phyloP scores from a whole-genome alignment of 2,888 invertebrate species.

The Thymelicus acteon region DNA sequence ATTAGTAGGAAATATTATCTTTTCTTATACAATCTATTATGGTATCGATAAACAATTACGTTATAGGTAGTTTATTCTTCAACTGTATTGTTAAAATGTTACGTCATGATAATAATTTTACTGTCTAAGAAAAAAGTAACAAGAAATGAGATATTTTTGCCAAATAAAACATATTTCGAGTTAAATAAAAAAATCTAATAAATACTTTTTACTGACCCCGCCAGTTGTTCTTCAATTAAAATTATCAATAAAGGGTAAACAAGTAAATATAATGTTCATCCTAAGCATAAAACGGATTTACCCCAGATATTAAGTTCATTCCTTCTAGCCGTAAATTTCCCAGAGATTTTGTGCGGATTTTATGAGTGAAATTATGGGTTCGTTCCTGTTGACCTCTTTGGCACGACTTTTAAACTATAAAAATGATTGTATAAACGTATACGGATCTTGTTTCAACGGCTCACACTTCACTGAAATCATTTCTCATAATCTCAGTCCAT shows the following conservation, averaged over 20 bases:
- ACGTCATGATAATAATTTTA: too few species aligned
- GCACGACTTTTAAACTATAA: slow-evolving; percentile 24
- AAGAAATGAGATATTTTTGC: too few species aligned
- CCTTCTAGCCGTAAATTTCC: slow-evolving; percentile 19
- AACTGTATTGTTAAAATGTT: too few species aligned
- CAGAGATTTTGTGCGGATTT: slow-evolving; percentile 22
- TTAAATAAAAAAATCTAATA: not conserved
- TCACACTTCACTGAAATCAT: not conserved
- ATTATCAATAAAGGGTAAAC: slow-evolving; percentile 56
- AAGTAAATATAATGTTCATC: slow-evolving; percentile 50
- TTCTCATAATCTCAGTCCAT: slow-evolving; percentile 27
- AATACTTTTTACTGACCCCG: slow-evolving; percentile 6
- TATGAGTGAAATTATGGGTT: slow-evolving; percentile 29
- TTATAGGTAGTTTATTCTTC: too few species aligned
- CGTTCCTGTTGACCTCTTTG: slow-evolving; percentile 21
- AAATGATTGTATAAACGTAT: slow-evolving; percentile 15
- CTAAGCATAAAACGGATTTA: slow-evolving; percentile 17
- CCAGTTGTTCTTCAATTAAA: slow-evolving; percentile 54
- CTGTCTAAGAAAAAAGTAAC: too few species aligned
- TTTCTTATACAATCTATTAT: too few species aligned
- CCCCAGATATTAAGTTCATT: slow-evolving; percentile 13
- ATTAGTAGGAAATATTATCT: too few species aligned
- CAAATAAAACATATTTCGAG: too few species aligned
- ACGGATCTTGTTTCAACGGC: slow-evolving; percentile 1
- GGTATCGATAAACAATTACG: too few species aligned